Conservation (phyloP, 1,140 invertebrate genomes). For the Scaptomyza pallida region DNA sequence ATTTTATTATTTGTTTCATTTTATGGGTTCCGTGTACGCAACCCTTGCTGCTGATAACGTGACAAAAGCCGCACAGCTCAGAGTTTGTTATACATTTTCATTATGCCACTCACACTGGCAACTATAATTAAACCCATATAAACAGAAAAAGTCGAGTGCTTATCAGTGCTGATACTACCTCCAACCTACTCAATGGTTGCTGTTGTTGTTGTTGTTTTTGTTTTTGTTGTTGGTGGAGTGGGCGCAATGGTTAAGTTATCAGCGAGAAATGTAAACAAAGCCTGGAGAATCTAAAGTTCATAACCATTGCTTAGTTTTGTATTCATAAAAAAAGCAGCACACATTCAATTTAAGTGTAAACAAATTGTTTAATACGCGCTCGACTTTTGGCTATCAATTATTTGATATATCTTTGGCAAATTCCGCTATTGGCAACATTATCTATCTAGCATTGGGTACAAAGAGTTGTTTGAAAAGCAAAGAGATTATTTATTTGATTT, state of each 20-base stretch:
- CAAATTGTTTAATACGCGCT: conserved; percentile 8
- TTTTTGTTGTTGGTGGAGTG: background rate
- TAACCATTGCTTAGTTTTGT: background rate
- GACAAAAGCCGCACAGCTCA: background rate
- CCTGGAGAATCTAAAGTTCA: conserved; percentile 19
- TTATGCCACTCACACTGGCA: conserved; percentile 1
- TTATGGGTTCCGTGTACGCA: background rate
- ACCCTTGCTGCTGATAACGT: conserved; percentile 14
- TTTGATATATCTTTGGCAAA: conserved; percentile 6
- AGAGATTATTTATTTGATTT: too few relatives aligned
- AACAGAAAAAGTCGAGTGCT: conserved; percentile 6
- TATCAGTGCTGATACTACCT: conserved; percentile 12
- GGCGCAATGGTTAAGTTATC: background rate
- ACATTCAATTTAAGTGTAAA: conserved; percentile 9
- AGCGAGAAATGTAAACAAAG: conserved; percentile 29
- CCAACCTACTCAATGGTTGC: background rate
- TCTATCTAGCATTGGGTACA: background rate
- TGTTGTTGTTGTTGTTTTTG: too few relatives aligned
- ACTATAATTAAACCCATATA: conserved; percentile 5
- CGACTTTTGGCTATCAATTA: conserved; percentile 3
- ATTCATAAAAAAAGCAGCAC: conserved; percentile 3
- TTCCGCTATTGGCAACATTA: conserved; percentile 1
- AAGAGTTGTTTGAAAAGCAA: background rate
- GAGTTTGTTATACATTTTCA: background rate
- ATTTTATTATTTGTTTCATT: background rate